Conservation (phyloP, 2,113 vertebrate species). For the mouse (Mus musculus) region GRCm39 chr4:67063001-67063500, state of each 20-base stretch:
- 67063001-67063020: neutral
- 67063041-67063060: neutral
- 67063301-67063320: neutral
- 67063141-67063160: neutral
- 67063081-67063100: neutral
- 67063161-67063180: no score
- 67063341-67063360: neutral
- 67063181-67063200: neutral
- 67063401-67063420: slow-evolving; percentile 64
- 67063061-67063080: neutral
- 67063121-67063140: neutral
- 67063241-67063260: neutral
- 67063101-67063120: neutral
- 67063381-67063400: slow-evolving; percentile 14
- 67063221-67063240: neutral
- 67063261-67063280: neutral
- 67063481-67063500: slow-evolving; percentile 68
- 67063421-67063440: slow-evolving; percentile 63
- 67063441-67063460: slow-evolving; percentile 72
- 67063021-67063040: neutral
- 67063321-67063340: neutral
- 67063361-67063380: neutral
- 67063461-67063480: slow-evolving; percentile 58
- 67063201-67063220: neutral
- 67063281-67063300: neutral